Conservation (phyloP, 2,888 invertebrate species). For the Cantharis rufa region DNA sequence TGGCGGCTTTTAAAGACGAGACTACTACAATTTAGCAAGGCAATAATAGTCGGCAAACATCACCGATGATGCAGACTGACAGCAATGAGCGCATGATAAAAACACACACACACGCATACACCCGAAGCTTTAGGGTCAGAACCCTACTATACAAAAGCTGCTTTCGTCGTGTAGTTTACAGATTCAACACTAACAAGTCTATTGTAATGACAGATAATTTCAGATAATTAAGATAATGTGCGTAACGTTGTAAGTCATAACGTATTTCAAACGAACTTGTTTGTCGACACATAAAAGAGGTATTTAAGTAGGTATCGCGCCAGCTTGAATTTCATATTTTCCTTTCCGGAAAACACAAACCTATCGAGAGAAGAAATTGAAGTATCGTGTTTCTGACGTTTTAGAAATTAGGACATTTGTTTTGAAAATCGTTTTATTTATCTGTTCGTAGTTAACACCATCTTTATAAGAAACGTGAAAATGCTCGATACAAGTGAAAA, state of each 20-base stretch:
- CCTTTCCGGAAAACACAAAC: neutral
- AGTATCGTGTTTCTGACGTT: neutral
- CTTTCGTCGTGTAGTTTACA: conserved; percentile 8
- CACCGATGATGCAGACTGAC: conserved; percentile 40
- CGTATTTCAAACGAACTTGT: conserved; percentile 20
- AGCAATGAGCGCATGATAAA: conserved; percentile 35
- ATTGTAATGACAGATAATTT: conserved; percentile 37
- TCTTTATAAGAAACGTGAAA: no score
- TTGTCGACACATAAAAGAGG: neutral
- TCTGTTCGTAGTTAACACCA: neutral
- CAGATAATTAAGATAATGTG: conserved; percentile 33
- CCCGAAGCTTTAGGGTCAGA: conserved; percentile 20
- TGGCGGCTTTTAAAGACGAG: conserved; percentile 39
- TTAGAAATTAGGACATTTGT: neutral
- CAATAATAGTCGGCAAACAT: conserved; percentile 43
- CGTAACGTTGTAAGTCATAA: conserved; percentile 6
- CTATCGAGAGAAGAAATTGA: neutral
- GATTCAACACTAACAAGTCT: conserved; percentile 33
- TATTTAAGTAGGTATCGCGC: neutral
- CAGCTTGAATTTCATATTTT: neutral
- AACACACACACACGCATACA: conserved; percentile 13
- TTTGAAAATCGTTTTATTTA: neutral
- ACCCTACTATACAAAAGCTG: conserved; percentile 21
- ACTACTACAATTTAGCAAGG: conserved; percentile 41
- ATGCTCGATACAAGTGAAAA: neutral